Conservation (phyloP, 2,113 vertebrate genomes). For the Odobenus rosmarus region DNA sequence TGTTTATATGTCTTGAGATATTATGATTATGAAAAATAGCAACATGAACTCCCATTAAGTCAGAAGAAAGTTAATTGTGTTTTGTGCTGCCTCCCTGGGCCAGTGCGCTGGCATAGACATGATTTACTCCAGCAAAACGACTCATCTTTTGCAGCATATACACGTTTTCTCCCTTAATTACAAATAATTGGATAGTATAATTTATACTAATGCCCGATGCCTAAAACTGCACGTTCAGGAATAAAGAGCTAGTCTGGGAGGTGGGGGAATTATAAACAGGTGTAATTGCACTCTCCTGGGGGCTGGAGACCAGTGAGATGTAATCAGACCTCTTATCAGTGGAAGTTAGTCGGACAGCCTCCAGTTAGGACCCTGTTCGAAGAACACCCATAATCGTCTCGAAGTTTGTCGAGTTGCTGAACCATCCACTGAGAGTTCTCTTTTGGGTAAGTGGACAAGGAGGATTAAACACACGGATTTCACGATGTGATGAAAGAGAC, state of each 20-base stretch:
- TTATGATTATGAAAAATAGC: conserved; percentile 71
- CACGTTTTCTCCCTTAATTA: conserved; percentile 63
- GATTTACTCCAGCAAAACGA: background rate
- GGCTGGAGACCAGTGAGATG: background rate
- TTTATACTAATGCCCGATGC: conserved; percentile 53
- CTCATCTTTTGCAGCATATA: background rate
- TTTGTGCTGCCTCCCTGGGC: background rate
- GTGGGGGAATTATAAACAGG: conserved; percentile 38
- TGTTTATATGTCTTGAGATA: conserved; percentile 66
- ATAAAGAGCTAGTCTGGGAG: conserved; percentile 42
- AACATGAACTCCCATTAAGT: conserved; percentile 59
- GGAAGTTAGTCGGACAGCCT: background rate
- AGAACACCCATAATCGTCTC: background rate
- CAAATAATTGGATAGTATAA: conserved; percentile 55
- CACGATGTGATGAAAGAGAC: conserved; percentile 47
- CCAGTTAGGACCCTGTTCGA: background rate
- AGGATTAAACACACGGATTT: conserved; percentile 70
- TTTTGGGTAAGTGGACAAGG: conserved; percentile 44
- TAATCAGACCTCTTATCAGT: background rate
- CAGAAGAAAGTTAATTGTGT: conserved; percentile 62
- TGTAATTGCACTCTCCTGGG: background rate
- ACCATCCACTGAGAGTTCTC: conserved; percentile 27
- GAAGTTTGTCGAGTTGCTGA: conserved; percentile 5
- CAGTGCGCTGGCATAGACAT: background rate
- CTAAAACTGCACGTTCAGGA: background rate